These are phyloP conservation scores for Zosterops japonicus DNA, from an alignment of 2,113 vertebrate genomes.

Conservation along the genomic window DNA sequence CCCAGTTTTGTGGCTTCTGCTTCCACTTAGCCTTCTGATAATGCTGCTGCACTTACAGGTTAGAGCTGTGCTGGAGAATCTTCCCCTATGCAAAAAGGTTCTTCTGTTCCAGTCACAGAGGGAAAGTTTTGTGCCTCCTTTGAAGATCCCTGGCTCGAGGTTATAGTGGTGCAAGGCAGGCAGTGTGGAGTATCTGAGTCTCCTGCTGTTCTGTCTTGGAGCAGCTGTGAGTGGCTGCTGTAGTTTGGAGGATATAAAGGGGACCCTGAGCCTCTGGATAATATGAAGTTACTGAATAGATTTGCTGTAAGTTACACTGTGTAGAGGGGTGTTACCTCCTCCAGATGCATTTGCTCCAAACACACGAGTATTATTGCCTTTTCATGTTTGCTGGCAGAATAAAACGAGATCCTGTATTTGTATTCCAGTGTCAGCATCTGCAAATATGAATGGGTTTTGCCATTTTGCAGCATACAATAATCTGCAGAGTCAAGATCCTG, in stretches of 20 bases:
- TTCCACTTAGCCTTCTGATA: not conserved
- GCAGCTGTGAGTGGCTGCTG: not conserved
- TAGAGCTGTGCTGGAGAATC: not conserved
- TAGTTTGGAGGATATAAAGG: not conserved
- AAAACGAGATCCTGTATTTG: not conserved
- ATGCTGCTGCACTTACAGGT: rapidly evolving
- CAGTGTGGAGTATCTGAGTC: not conserved
- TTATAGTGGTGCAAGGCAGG: not conserved
- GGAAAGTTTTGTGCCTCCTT: not conserved
- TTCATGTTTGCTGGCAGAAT: not conserved
- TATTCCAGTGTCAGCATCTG: not conserved
- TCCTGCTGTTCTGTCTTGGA: not conserved
- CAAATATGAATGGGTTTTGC: not conserved
- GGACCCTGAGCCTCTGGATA: not conserved
- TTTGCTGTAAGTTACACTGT: not conserved
- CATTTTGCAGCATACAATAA: not conserved
- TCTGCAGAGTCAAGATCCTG: not conserved
- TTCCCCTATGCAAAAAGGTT: not conserved
- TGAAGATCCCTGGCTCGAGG: not conserved
- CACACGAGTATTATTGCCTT: not conserved
- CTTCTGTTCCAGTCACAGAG: not conserved
- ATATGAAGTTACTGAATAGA: not conserved
- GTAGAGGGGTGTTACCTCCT: not conserved
- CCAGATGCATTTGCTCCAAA: not conserved
- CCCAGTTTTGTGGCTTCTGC: not conserved